These are phyloP conservation scores for Clavelina lepadiformis DNA, from an alignment of 23 tunicate genomes.

Conservation along the genomic window DNA sequence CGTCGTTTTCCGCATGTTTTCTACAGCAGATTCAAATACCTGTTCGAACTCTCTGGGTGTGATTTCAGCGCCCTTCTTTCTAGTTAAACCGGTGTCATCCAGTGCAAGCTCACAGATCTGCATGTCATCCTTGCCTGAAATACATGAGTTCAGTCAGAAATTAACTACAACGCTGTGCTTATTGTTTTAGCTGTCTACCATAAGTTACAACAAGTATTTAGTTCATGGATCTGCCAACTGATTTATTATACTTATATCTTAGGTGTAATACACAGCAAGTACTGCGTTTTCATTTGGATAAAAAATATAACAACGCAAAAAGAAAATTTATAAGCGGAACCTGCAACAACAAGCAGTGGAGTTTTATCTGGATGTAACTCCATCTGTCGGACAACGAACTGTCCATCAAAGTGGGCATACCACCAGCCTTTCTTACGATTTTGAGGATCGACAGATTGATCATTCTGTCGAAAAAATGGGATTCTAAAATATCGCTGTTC, in stretches of 20 bases:
- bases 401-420: constrained; percentile 99
- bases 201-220: no score
- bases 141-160: no score
- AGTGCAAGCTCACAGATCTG: constrained; percentile 90
- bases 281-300: not conserved
- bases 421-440: constrained; percentile 86
- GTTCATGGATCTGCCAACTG: no score
- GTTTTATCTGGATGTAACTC: constrained; percentile 94
- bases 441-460: constrained; percentile 41
- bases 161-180: no score
- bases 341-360: constrained; percentile 82
- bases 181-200: no score
- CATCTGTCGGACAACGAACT: constrained; percentile 92
- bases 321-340: constrained; percentile 21
- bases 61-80: constrained; percentile 94
- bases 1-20: no score
- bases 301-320: no score
- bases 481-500: constrained; percentile 84
- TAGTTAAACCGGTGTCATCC: constrained; percentile 82
- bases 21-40: no score
- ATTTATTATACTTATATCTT: not conserved
- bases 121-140: constrained; percentile 90
- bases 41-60: constrained; percentile 83
- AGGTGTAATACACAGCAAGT: not conserved
- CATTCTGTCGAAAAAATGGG: constrained; percentile 71